These are phyloP conservation scores for Ciconia maguari DNA, from an alignment of 2,113 vertebrate species.

Conservation along the genomic window DNA sequence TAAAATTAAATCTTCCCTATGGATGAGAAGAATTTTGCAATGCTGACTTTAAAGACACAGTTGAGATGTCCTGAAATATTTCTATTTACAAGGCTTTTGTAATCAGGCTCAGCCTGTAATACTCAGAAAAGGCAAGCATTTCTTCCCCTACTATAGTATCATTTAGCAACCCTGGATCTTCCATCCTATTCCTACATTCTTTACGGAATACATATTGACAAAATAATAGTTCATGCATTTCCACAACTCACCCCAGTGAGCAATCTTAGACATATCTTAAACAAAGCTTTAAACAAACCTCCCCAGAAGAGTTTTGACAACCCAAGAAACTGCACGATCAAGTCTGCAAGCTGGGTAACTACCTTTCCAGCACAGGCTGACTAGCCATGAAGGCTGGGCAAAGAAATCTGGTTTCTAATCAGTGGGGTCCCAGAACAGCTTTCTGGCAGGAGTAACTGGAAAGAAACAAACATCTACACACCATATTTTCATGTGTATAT, in stretches of 20 bases:
- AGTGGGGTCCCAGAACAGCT: not conserved
- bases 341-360: not conserved
- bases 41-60: not conserved
- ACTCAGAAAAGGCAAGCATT: not conserved
- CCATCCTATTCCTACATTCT: not conserved
- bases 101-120: not conserved
- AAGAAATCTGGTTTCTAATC: not conserved
- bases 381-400: not conserved
- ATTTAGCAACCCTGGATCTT: not conserved
- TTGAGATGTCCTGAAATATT: not conserved
- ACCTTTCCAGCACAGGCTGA: not conserved
- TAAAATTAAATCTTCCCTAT: not conserved
- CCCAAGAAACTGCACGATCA: not conserved
- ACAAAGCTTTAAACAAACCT: not conserved
- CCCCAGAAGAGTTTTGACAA: not conserved
- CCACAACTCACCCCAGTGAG: not conserved
- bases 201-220: not conserved
- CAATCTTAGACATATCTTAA: not conserved
- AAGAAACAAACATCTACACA: not conserved
- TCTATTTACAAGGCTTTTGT: not conserved
- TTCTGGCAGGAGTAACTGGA: not conserved
- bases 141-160: not conserved
- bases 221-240: not conserved
- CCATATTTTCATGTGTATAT: not conserved
- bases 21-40: not conserved